Percentiles rank a stretch among this genome's conserved stretches.
These are phyloP conservation scores for Ypsolopha scabrella DNA, from an alignment of 2,888 invertebrate species.

Conservation along the genomic window DNA sequence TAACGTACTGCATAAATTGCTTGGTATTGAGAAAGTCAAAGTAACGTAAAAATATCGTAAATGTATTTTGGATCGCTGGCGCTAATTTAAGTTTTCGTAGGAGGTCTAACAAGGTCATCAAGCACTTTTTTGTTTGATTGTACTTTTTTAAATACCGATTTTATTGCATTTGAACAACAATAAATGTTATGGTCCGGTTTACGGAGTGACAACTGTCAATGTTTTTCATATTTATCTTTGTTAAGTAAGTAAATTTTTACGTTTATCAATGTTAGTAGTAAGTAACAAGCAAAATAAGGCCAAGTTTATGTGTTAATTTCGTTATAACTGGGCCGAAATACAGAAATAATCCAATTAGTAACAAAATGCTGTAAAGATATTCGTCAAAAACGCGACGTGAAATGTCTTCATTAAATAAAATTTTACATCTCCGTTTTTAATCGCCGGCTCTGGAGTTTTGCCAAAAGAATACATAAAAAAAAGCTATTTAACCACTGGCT, in stretches of 20 bases:
- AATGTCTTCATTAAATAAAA: constrained; percentile 4
- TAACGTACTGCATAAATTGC: no score
- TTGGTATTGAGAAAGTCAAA: no score
- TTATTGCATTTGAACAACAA: no score
- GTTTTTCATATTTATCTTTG: no score
- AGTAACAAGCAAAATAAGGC: not conserved
- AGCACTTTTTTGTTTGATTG: not conserved
- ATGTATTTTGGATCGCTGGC: not conserved
- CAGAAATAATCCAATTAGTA: not conserved
- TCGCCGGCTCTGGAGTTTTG: not conserved
- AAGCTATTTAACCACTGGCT: no score
- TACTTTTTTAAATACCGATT: not conserved
- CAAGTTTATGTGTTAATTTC: not conserved
- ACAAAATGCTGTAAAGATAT: not conserved
- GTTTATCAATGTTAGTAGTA: no score
- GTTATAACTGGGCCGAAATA: not conserved
- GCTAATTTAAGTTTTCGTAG: not conserved
- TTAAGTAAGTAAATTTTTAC: no score
- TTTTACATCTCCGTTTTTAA: constrained; percentile 2
- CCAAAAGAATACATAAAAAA: no score
- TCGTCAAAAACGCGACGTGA: not conserved
- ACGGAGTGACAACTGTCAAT: no score
- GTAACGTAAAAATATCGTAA: no score
- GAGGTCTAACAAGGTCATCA: not conserved
- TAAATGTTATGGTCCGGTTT: no score